These are phyloP conservation scores for Aphidius colemani DNA, from an alignment of 2,888 invertebrate species.

Conservation along the genomic window DNA sequence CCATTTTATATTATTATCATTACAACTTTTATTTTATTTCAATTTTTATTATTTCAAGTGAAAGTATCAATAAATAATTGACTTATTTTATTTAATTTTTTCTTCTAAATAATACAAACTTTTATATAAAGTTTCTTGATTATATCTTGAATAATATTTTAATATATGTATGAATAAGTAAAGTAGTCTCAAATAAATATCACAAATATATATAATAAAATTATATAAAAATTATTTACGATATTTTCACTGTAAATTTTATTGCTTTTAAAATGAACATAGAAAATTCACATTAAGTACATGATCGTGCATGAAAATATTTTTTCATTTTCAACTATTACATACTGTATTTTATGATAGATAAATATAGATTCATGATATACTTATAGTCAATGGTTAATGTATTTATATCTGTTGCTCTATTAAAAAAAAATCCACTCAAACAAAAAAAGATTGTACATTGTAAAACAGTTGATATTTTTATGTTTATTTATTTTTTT, in stretches of 20 bases:
- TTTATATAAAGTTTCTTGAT: neutral
- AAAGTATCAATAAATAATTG: too few relatives aligned
- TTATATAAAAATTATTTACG: neutral
- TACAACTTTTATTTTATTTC: too few relatives aligned
- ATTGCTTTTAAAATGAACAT: too few relatives aligned
- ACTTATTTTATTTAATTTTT: too few relatives aligned
- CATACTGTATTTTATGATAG: conserved; percentile 2
- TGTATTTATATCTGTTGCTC: neutral
- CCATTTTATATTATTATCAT: too few relatives aligned
- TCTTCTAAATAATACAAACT: too few relatives aligned
- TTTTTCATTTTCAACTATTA: neutral
- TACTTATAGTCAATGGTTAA: too few relatives aligned
- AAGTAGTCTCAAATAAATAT: conserved; percentile 16
- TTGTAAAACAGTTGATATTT: too few relatives aligned
- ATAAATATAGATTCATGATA: neutral
- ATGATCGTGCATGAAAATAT: conserved; percentile 16
- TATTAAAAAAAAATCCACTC: neutral
- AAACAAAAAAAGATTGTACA: neutral
- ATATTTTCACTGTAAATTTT: neutral
- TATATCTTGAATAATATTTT: conserved; percentile 9
- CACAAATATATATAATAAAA: conserved; percentile 1
- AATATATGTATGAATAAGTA: neutral
- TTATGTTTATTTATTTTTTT: too few relatives aligned
- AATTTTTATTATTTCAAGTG: too few relatives aligned
- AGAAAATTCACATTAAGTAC: conserved; percentile 3